A percentile compares a stretch with the other conserved stretches of the same genome.
These are phyloP conservation scores for Rattus norvegicus DNA, from an alignment of 2,113 vertebrate genomes.

Conservation along the genomic window DNA sequence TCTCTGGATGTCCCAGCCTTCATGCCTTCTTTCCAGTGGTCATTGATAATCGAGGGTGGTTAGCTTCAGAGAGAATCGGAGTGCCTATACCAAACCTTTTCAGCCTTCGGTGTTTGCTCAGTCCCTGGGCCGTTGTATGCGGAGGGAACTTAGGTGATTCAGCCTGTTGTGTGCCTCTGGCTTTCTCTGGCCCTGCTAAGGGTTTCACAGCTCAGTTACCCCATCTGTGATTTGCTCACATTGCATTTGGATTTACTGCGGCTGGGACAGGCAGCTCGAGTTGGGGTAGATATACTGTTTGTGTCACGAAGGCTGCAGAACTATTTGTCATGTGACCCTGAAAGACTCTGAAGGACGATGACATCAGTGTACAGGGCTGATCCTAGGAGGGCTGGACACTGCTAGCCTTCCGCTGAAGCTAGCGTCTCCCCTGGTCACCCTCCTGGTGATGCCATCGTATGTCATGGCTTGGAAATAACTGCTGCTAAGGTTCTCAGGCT, in stretches of 20 bases:
- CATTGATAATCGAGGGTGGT: neutral
- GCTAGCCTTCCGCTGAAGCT: neutral
- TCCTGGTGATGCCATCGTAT: neutral
- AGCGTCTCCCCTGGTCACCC: neutral
- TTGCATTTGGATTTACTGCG: neutral
- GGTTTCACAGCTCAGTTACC: neutral
- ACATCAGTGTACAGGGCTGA: neutral
- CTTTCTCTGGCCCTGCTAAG: slow-evolving; percentile 2
- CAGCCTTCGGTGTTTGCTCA: neutral
- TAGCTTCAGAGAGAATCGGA: neutral
- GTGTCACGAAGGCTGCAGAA: neutral
- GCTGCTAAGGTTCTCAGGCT: neutral
- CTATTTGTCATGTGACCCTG: neutral
- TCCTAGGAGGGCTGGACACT: neutral
- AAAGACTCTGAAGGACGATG: neutral
- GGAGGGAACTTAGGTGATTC: neutral
- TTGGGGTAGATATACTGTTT: neutral
- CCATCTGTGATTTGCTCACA: neutral
- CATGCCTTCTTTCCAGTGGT: neutral
- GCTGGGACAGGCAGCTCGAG: neutral
- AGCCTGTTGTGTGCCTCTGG: neutral
- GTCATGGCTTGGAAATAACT: neutral
- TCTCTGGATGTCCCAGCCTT: neutral
- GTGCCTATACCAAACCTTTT: neutral
- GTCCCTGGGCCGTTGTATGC: neutral